Base-by-base conservation (phyloP, 1,140 invertebrate genomes). In the Episyrphus balteatus region DNA sequence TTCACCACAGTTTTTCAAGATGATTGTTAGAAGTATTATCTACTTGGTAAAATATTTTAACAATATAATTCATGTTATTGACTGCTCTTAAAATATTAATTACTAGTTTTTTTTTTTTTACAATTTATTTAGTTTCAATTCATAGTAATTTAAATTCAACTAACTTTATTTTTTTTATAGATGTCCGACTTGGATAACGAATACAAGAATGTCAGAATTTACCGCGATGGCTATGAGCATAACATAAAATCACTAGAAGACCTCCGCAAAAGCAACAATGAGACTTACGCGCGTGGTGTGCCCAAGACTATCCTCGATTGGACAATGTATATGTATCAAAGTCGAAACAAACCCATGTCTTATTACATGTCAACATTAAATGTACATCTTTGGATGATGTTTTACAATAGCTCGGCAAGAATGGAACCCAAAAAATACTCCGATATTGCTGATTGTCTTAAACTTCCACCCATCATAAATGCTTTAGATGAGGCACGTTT, bases 271-370 rank as follows among this genome's bases (percentile, higher is more conserved):
- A 50, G 50, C 0, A 26, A 26, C 8, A 66, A 66, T 33, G 65
- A 62, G 13, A 65, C 53, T 3, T 66, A 55, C 37, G 58, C 59
- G 30, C 38, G 59, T 17, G 62, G 62, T 6, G 55, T 59, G 10
- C 52, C 58, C 18, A 57, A 58, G 0, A 62, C 54, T 0, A 65
- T 66, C 53, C 53, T 66, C 9, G 62, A 65, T 34, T 66, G 62
- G 62, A 62, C 56, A 14, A 33, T 66, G 19, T 66, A 62, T 51
- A 45, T 66, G 1, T 61, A 51, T 31, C 62, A 66, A 36, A 66
- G 62, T 41, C 58, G 55, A 8, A 46, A 57, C 47, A 66, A 62
- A 39, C 62, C 62, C 1, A 66, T 66, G 62, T 61, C 62, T 8
- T 66, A 66, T 19, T 66, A 58, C 33, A 62, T 56, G 50, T 36